Base-by-base conservation (phyloP, 2,113 vertebrate genomes). In the Hippocampus comes region DNA sequence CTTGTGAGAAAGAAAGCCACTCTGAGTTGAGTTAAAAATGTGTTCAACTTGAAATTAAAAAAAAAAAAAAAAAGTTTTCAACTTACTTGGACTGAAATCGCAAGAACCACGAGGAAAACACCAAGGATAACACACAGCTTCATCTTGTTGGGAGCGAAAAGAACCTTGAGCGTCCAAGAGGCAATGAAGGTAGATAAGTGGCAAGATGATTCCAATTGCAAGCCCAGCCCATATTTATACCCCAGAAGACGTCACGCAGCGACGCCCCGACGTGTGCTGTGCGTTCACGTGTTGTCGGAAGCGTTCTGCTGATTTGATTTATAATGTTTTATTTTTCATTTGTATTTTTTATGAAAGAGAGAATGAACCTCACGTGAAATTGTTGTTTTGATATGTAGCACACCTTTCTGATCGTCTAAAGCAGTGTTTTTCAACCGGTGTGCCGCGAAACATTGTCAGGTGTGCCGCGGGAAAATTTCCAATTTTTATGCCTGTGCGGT, bases 51-150 rank as follows among this genome's bases (percentile, higher is more conserved):
- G 10, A 61, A 61, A 34, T 18, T 25, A 30, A 30, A 30, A 25
- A 27, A 30, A 30, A 30, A 30, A 30, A 30, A 30, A 3, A 30
- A 30, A 30, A 30, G 11, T 18, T 18, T 34, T 4, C 2, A 63
- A 43, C 83, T n/a, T 15, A 92, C 92, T 87, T 86, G 79, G n/a
- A 68, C 23, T 9, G 87, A 77, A 41, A 89, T 23, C 23, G 69
- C 68, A 21, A 91, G 27, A n/a, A 55, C 51, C 56, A 91, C 53
- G 23, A 92, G 55, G 8, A 91, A 41, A 57, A 79, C 17, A 30
- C 74, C 83, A 5, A 92, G 1, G 27, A 18, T 25, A 0, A 72
- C 2, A 7, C 43, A 65, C 67, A 86, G 8, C 65, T 61, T 86
- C 89, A 91, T 92, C 18, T 70, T 84, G 59, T 7, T 2, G 56